These are phyloP conservation scores for Chalcis sispes DNA, from an alignment of 2,888 invertebrate species.

Conservation along the genomic window DNA sequence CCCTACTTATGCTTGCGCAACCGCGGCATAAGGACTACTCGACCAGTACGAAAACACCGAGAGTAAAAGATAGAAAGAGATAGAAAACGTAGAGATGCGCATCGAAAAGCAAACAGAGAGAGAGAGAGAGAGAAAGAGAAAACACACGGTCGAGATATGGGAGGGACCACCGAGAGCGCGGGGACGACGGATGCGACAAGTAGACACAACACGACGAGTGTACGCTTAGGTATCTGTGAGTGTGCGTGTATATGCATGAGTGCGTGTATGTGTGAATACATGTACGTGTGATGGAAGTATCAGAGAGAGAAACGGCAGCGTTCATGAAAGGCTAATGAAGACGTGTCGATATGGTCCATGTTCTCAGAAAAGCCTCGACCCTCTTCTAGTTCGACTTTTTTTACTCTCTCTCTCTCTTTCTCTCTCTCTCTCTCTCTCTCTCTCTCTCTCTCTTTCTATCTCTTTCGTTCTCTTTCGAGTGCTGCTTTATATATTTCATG, in stretches of 20 bases:
- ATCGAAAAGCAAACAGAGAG: background rate
- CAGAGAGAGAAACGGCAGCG: conserved; percentile 58
- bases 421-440: too few species aligned
- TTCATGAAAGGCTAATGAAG: conserved; percentile 75
- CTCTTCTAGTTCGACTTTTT: background rate
- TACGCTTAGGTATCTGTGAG: conserved; percentile 28
- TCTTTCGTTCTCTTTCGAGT: too few species aligned
- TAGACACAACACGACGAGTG: conserved; percentile 37
- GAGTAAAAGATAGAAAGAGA: conserved; percentile 12
- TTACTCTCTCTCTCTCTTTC: too few species aligned
- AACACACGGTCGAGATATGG: conserved; percentile 17
- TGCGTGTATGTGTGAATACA: too few species aligned
- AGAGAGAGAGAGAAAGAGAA: conserved; percentile 18
- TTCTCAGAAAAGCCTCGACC: conserved; percentile 68
- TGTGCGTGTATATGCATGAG: conserved; percentile 8
- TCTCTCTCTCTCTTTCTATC: too few species aligned
- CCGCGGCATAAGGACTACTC: background rate
- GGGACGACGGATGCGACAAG: conserved; percentile 50
- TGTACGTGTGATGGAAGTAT: too few species aligned
- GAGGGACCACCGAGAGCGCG: conserved; percentile 44
- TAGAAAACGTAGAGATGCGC: too few species aligned
- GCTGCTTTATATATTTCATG: too few species aligned
- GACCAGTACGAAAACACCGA: background rate
- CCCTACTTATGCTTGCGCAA: background rate
- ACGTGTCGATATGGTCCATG: conserved; percentile 70